Percentiles rank a stretch among this genome's conserved stretches.
Conservation (phyloP, 1,140 invertebrate species). For the Drosophila azteca region DNA sequence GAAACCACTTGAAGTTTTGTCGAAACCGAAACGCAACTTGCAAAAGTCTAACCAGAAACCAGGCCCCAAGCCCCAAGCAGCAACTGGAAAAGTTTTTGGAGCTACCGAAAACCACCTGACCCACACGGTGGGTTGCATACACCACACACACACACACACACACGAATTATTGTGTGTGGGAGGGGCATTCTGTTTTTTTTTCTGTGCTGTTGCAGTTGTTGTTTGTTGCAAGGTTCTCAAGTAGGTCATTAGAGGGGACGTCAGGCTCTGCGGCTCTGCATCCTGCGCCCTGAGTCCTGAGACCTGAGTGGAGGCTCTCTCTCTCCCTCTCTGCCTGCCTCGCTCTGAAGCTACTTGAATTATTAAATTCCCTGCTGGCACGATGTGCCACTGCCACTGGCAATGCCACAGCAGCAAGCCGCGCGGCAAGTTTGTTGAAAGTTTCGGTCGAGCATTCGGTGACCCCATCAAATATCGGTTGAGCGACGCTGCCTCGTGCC, state of each 20-base stretch:
- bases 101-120: conserved; percentile 33
- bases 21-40: conserved; percentile 36
- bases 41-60: background rate
- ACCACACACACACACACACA: too few species aligned
- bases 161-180: background rate
- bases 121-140: conserved; percentile 7
- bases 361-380: conserved; percentile 62
- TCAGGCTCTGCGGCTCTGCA: conserved; percentile 17
- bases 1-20: conserved; percentile 62
- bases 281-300: conserved; percentile 4
- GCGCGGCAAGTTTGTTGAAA: conserved; percentile 45
- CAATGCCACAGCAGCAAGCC: conserved; percentile 14
- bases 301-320: background rate
- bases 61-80: conserved; percentile 1
- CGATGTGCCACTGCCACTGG: background rate
- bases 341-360: conserved; percentile 66
- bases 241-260: conserved; percentile 74
- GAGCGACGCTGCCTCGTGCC: background rate
- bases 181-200: conserved; percentile 15
- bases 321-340: background rate
- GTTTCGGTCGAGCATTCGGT: conserved; percentile 11
- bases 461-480: conserved; percentile 7
- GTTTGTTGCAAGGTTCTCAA: conserved; percentile 43
- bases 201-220: conserved; percentile 37
- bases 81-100: conserved; percentile 29